Percentiles rank a stretch among this genome's conserved stretches.
Conservation (phyloP, 2,888 invertebrate genomes). For the Ecliptopera silaceata region DNA sequence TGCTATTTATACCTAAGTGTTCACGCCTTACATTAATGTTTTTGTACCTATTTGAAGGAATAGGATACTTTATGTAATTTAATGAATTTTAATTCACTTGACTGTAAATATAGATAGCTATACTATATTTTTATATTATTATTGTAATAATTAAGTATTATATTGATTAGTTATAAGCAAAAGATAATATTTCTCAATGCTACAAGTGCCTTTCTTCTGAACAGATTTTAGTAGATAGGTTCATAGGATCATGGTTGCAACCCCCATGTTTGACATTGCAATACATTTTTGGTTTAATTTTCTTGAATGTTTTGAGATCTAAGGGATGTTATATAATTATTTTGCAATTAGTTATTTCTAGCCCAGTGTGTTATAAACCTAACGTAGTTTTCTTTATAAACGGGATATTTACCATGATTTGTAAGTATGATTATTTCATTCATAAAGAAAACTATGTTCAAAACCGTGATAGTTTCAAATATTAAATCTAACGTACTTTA, state of each 20-base stretch:
- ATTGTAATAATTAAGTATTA: constrained; percentile 63
- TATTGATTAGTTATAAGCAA: constrained; percentile 57
- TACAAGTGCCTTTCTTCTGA: constrained; percentile 51
- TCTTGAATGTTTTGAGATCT: neutral
- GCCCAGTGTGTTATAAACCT: too few species aligned
- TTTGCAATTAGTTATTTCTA: neutral
- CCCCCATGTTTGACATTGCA: neutral
- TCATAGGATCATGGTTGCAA: neutral
- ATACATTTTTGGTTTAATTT: neutral
- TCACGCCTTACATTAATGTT: constrained; percentile 53
- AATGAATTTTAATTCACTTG: constrained; percentile 61
- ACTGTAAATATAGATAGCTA: constrained; percentile 78
- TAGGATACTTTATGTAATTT: constrained; percentile 52
- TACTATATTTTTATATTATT: constrained; percentile 81
- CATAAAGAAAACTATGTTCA: too few species aligned
- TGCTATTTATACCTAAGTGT: constrained; percentile 50
- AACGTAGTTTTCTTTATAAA: too few species aligned
- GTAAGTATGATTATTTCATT: too few species aligned
- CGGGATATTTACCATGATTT: too few species aligned
- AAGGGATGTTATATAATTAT: neutral
- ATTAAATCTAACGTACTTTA: too few species aligned
- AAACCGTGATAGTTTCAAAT: too few species aligned
- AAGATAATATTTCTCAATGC: constrained; percentile 67
- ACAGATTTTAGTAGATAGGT: constrained; percentile 15
- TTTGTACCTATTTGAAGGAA: constrained; percentile 45